A percentile compares a stretch with the other conserved stretches of the same genome.
Conservation (phyloP, 2,113 vertebrate species). For the Fulmarus glacialis region DNA sequence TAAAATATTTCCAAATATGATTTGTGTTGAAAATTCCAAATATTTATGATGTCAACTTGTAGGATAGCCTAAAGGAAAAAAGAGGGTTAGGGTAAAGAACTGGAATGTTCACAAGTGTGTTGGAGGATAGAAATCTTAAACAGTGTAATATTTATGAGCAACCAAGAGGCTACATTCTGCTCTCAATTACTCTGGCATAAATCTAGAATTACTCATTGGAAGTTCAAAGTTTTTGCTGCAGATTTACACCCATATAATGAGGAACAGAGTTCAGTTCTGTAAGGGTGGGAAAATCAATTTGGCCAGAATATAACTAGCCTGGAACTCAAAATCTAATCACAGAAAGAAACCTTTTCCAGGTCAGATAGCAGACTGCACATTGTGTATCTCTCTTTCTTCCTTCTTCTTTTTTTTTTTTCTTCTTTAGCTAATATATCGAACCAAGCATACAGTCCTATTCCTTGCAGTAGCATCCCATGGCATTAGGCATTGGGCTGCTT, state of each 20-base stretch:
- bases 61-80: neutral
- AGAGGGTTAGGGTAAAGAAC: neutral
- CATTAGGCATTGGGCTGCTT: neutral
- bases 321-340: neutral
- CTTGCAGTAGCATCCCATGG: neutral
- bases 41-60: neutral
- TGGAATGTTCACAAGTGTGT: neutral
- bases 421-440: neutral
- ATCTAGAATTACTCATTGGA: slow-evolving; percentile 52
- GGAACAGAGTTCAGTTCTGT: slow-evolving; percentile 40
- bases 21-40: neutral
- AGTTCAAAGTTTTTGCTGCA: slow-evolving; percentile 59
- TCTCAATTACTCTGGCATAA: slow-evolving; percentile 54
- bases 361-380: neutral
- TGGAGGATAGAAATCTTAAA: slow-evolving; percentile 3
- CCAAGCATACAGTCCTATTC: neutral
- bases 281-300: slow-evolving; percentile 50
- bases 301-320: neutral
- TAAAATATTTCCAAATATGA: neutral
- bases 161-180: slow-evolving; percentile 40
- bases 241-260: slow-evolving; percentile 53
- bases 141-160: slow-evolving; percentile 11
- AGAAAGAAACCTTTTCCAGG: neutral
- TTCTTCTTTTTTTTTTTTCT: too few relatives aligned
- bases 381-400: neutral